phyloP scores from a whole-genome alignment of 2,888 invertebrate genomes.

The Oligia strigilis region DNA sequence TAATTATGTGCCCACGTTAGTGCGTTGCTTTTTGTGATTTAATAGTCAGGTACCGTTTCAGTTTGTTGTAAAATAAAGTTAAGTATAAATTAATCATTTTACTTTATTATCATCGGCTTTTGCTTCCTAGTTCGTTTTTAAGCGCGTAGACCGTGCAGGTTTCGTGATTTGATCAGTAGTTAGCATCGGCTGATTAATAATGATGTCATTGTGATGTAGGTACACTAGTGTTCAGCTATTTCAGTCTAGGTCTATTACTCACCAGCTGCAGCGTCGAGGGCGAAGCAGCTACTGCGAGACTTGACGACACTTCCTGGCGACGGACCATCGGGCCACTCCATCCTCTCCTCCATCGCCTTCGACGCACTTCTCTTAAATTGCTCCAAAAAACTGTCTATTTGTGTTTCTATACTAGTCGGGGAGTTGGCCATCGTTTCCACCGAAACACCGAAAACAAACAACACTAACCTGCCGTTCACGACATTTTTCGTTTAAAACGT shows the following conservation, averaged over 20 bases:
- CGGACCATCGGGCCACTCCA: constrained; percentile 89
- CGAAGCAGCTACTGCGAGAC: constrained; percentile 89
- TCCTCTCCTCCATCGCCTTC: constrained; percentile 93
- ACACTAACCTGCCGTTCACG: constrained; percentile 76
- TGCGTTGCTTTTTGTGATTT: constrained; percentile 20
- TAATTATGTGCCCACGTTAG: background rate
- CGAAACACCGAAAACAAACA: constrained; percentile 89
- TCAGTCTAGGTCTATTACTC: constrained; percentile 66
- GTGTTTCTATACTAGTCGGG: constrained; percentile 94
- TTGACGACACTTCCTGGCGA: constrained; percentile 86
- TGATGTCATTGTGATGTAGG: constrained; percentile 34
- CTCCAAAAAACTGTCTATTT: constrained; percentile 96
- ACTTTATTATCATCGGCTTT: background rate
- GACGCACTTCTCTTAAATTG: constrained; percentile 95
- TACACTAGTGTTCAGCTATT: constrained; percentile 5
- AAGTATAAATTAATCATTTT: background rate
- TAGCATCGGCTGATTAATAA: background rate
- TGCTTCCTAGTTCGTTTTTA: constrained; percentile 9
- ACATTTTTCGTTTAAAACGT: constrained; percentile 76
- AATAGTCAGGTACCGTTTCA: background rate
- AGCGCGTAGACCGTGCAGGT: background rate
- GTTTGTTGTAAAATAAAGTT: background rate
- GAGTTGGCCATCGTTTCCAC: constrained; percentile 91
- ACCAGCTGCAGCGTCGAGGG: constrained; percentile 86
- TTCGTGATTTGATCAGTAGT: constrained; percentile 10